A percentile compares a stretch with the other conserved stretches of the same genome.
phyloP scores from a whole-genome alignment of 2,888 invertebrate genomes.

The Kuschelorhynchus macadamiae region DNA sequence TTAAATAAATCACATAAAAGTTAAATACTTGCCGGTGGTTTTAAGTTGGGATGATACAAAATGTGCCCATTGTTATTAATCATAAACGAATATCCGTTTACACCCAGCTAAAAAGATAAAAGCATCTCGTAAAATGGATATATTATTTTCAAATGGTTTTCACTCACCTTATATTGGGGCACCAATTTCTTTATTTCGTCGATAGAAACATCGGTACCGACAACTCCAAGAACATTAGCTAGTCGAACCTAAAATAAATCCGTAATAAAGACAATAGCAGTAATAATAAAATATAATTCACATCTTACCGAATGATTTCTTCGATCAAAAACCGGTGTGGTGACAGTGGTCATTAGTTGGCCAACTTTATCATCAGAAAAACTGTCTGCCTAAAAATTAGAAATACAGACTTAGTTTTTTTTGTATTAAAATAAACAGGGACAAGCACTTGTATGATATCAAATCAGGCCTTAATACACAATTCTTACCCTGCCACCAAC shows the following conservation, averaged over 20 bases:
- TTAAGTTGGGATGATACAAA: conserved; percentile 94
- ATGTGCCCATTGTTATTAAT: conserved; percentile 98
- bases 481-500: conserved; percentile 86
- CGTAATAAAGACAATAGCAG: too few relatives aligned
- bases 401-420: too few relatives aligned
- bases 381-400: too few relatives aligned
- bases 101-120: conserved; percentile 82
- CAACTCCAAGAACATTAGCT: conserved; percentile 95
- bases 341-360: too few relatives aligned
- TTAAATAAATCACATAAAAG: too few relatives aligned
- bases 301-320: too few relatives aligned
- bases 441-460: too few relatives aligned
- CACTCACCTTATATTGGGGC: conserved; percentile 88
- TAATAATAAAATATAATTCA: not conserved
- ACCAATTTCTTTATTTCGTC: conserved; percentile 96
- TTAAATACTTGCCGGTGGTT: conserved; percentile 81
- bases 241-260: conserved; percentile 80
- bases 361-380: too few relatives aligned
- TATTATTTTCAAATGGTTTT: not conserved
- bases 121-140: conserved; percentile 2
- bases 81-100: conserved; percentile 96
- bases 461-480: too few relatives aligned
- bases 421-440: too few relatives aligned
- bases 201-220: conserved; percentile 97
- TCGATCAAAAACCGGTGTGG: too few relatives aligned